phyloP scores from a whole-genome alignment of 2,113 vertebrate species.

The Catharus bicknelli region DNA sequence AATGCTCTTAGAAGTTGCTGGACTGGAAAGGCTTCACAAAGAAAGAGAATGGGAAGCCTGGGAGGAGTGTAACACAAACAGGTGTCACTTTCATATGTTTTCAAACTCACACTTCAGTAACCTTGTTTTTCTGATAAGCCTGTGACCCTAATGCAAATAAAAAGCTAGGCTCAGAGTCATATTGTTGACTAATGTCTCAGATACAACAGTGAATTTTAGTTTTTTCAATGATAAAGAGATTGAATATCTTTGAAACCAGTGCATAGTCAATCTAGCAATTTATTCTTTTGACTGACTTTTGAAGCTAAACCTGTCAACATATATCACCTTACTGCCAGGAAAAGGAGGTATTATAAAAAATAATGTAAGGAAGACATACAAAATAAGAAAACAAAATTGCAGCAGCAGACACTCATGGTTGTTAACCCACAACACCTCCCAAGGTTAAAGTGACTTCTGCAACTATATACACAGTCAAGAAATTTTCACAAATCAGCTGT shows the following conservation, averaged over 20 bases:
- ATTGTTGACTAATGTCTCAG: background rate
- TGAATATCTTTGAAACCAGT: background rate
- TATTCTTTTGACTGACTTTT: background rate
- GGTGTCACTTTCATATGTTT: background rate
- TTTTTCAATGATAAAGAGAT: background rate
- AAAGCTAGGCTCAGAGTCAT: background rate
- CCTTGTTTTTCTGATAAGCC: conserved; percentile 2
- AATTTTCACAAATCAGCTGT: background rate
- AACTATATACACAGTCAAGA: background rate
- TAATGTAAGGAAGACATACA: background rate
- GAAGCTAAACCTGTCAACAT: background rate
- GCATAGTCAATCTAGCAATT: background rate
- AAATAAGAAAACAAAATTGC: background rate
- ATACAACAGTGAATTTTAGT: background rate
- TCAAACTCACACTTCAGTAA: conserved; percentile 31
- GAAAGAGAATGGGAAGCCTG: background rate
- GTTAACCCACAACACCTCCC: background rate
- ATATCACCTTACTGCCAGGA: background rate
- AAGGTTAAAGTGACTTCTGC: background rate
- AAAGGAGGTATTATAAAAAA: background rate
- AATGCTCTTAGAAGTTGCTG: background rate
- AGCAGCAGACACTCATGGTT: background rate
- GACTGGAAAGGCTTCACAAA: background rate
- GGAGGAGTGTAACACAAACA: background rate
- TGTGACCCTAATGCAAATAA: conserved; percentile 44